Conservation (phyloP, 2,888 invertebrate species). For the Zaprionus lineosus region DNA sequence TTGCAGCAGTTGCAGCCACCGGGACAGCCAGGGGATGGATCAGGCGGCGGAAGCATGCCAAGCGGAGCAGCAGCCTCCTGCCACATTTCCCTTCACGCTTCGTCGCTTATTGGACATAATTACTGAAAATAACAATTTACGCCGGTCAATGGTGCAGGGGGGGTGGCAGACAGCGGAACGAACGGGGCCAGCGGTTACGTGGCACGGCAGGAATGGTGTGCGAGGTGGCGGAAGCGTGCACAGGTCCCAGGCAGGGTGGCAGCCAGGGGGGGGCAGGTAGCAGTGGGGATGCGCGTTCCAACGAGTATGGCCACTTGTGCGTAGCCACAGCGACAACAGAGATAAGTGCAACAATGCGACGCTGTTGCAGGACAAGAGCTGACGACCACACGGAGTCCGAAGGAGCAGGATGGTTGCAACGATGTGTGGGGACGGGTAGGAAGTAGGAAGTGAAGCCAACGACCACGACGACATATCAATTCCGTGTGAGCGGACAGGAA, state of each 20-base stretch:
- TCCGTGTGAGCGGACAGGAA: constrained; percentile 63
- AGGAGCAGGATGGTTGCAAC: not conserved
- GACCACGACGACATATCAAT: constrained; percentile 65
- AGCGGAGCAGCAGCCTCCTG: not conserved
- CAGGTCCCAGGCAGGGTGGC: no score
- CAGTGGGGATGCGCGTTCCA: no score
- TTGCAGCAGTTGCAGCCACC: constrained; percentile 3
- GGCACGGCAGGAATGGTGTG: no score
- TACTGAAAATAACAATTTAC: constrained; percentile 76
- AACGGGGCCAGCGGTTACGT: no score
- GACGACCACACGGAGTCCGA: no score
- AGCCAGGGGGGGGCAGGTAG: not conserved
- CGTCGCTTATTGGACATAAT: constrained; percentile 75
- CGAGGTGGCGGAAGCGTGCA: no score
- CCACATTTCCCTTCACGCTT: constrained; percentile 51
- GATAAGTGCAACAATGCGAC: constrained; percentile 69
- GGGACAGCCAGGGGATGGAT: not conserved
- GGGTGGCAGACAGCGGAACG: not conserved
- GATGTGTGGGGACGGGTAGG: not conserved
- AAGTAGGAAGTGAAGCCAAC: constrained; percentile 16
- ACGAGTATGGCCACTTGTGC: constrained; percentile 54
- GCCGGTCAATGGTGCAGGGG: constrained; percentile 29
- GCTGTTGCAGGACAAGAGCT: not conserved
- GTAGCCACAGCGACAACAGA: constrained; percentile 59
- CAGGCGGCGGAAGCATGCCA: not conserved